phyloP scores from a whole-genome alignment of 2,888 invertebrate genomes.

The Papilio gigon region DNA sequence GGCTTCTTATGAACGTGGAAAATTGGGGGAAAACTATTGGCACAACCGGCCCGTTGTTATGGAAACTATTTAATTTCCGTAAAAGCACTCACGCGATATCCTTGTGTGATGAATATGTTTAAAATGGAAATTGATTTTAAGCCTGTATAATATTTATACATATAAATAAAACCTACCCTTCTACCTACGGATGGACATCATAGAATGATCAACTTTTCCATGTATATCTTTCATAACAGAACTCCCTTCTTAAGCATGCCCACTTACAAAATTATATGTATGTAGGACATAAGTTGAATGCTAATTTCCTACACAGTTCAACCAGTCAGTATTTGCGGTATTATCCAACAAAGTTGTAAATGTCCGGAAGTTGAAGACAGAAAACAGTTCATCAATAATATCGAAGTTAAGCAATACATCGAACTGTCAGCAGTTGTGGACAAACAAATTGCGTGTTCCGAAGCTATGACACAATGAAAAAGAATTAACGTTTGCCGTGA shows the following conservation, averaged over 20 bases:
- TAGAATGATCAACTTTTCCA: too few species aligned
- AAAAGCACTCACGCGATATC: conserved; percentile 39
- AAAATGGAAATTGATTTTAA: neutral
- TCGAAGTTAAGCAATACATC: conserved; percentile 44
- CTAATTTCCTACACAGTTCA: too few species aligned
- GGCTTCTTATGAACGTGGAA: conserved; percentile 53
- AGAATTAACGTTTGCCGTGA: conserved; percentile 74
- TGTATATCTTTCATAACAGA: too few species aligned
- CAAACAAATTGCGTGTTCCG: conserved; percentile 63
- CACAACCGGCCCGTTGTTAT: conserved; percentile 69
- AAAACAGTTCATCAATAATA: neutral
- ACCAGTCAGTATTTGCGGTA: too few species aligned
- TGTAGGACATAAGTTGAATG: too few species aligned
- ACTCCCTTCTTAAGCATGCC: too few species aligned
- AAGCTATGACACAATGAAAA: conserved; percentile 64
- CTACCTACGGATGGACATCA: too few species aligned
- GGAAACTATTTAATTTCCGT: conserved; percentile 51
- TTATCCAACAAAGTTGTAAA: too few species aligned
- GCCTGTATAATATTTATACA: neutral
- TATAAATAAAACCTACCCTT: too few species aligned
- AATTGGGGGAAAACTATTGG: conserved; percentile 69
- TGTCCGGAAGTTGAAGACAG: neutral
- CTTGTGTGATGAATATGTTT: neutral
- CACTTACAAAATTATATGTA: too few species aligned
- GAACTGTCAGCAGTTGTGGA: conserved; percentile 51